phyloP scores from a whole-genome alignment of 2,888 invertebrate genomes.

The Diadegma fenestrale region DNA sequence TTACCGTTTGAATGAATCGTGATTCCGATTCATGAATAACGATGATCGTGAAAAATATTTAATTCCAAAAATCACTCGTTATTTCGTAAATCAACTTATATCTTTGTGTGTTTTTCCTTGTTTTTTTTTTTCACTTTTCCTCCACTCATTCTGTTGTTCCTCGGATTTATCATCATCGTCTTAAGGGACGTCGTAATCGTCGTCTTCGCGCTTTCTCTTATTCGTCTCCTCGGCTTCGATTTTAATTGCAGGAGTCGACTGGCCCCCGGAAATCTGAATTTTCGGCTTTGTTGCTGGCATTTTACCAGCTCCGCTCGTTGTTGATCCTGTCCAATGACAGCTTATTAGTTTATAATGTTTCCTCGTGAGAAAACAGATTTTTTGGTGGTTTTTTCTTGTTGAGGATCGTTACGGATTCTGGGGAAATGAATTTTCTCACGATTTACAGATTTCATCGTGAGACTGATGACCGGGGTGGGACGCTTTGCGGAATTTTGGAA shows the following conservation, averaged over 20 bases:
- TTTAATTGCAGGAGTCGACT: conserved; percentile 78
- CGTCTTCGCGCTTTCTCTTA: conserved; percentile 82
- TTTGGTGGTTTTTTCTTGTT: background rate
- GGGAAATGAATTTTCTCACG: conserved; percentile 27
- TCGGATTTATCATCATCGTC: background rate
- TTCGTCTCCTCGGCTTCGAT: conserved; percentile 79
- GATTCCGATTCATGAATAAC: conserved; percentile 49
- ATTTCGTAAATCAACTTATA: conserved; percentile 46
- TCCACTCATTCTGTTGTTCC: background rate
- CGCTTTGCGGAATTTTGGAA: conserved; percentile 53
- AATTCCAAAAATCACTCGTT: background rate
- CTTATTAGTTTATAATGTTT: background rate
- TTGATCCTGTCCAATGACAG: conserved; percentile 57
- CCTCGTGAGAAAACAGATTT: background rate
- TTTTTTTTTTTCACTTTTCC: conserved; percentile 9
- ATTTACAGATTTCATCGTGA: conserved; percentile 38
- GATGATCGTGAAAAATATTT: conserved; percentile 50
- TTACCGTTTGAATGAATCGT: conserved; percentile 41
- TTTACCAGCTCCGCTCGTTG: conserved; percentile 71
- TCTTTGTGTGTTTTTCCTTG: conserved; percentile 59
- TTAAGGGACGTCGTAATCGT: conserved; percentile 82
- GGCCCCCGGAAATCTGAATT: conserved; percentile 80
- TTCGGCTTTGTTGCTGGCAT: conserved; percentile 80
- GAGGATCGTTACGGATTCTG: background rate
- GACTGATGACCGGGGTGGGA: conserved; percentile 57